phyloP scores from a whole-genome alignment of 2,113 vertebrate species.

The Grammomys dolichurus region DNA sequence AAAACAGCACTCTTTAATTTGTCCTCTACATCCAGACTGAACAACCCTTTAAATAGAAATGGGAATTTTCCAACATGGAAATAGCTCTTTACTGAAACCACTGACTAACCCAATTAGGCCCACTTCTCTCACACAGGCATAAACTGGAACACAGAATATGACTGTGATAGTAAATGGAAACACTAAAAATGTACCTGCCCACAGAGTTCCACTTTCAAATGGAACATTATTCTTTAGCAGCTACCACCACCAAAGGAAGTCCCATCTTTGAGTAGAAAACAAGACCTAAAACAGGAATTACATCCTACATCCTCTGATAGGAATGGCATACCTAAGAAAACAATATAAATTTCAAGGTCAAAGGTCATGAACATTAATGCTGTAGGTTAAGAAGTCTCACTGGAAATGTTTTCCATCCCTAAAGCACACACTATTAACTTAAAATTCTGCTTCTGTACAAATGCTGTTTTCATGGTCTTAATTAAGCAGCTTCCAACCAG shows the following conservation, averaged over 20 bases:
- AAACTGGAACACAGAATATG: neutral
- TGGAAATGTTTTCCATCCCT: conserved; percentile 31
- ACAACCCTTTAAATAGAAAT: conserved; percentile 79
- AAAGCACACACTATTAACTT: neutral
- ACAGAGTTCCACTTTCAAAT: conserved; percentile 33
- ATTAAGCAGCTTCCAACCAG: neutral
- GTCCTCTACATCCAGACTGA: conserved; percentile 70
- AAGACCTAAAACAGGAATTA: neutral
- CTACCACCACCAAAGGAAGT: conserved; percentile 23
- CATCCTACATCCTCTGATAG: neutral
- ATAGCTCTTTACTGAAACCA: conserved; percentile 68
- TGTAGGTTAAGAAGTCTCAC: neutral
- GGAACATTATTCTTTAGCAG: neutral
- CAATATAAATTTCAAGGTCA: neutral
- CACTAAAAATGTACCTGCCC: conserved; percentile 66
- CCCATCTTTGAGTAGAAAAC: neutral
- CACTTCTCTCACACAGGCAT: neutral
- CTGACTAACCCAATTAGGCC: conserved; percentile 53
- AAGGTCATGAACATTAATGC: neutral
- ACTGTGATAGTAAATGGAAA: neutral
- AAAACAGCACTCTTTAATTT: conserved; percentile 54
- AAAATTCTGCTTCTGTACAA: neutral
- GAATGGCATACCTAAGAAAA: neutral
- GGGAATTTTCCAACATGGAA: conserved; percentile 82
- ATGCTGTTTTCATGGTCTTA: conserved; percentile 6